Base-by-base conservation (phyloP, 64 coral and sea anemone species). In the Trachythela sp. region DNA sequence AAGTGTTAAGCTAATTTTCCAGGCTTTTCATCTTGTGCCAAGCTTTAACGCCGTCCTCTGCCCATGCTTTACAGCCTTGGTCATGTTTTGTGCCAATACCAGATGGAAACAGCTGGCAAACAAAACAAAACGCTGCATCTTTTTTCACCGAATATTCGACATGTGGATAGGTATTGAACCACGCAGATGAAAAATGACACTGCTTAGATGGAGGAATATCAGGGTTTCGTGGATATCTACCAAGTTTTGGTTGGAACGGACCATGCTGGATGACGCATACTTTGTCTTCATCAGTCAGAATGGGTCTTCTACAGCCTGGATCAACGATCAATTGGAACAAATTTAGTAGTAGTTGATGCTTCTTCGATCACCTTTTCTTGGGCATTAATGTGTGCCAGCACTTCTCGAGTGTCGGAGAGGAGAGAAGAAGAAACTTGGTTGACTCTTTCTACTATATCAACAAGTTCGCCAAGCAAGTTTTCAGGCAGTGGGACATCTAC, bases 81-180 rank as follows among this genome's bases (percentile, higher is more conserved):
- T 77, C 71, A 77, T 77, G 71, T 77, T 77, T 77, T 77, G 31
- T 27, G n/a, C 71, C 71, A 77, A 35, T 77, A 18, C 71, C 71
- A 77, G n/a, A 77, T 77, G 71, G 71, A 77, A 77, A 27, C 1
- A 77, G 71, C 71, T 77, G 71, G 31, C 71, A 77, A 77, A 77
- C 71, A 77, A 77, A 77, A 27, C 71, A 77, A 77, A 27, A 77
- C 30, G 31, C 71, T 77, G 71, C 71, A 77, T 77, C 71, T 27
- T 77, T 77, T 35, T 32, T 77, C 71, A 32, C 71, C 24, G 71
- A 35, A 35, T 77, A 32, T 35, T 35, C 31, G 30, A 32, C 7
- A 2, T 77, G n/a, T 13, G 71, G 71, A 35, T 77, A 32, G n/a
- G 31, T 77, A 77, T 34, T 77, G 24, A 77, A 77, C 71, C 71